Evolutionary conservation across 1,140 invertebrate genomes (phyloP).

Genomic region (Berghia stephanieae): DNA sequence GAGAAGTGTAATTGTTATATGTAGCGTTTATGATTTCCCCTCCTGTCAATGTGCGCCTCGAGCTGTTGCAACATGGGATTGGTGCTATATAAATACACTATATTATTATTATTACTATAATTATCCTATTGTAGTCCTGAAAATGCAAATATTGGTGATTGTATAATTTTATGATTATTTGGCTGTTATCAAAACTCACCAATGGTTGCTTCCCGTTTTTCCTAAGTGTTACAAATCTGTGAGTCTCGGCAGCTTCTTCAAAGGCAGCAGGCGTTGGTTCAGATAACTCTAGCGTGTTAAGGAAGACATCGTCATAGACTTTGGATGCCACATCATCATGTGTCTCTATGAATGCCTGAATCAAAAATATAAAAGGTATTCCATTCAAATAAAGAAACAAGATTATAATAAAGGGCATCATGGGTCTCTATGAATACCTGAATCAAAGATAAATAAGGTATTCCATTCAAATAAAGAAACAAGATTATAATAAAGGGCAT

Average conservation of each 20-base stretch:
- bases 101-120: too few species aligned
- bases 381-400: slow-evolving; percentile 15
- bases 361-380: too few species aligned
- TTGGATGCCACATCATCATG: slow-evolving; percentile 36
- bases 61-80: too few species aligned
- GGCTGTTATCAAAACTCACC: too few species aligned
- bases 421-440: slow-evolving; percentile 34
- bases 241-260: slow-evolving; percentile 31
- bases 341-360: slow-evolving; percentile 30
- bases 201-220: slow-evolving; percentile 39
- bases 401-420: slow-evolving; percentile 16
- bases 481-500: slow-evolving; percentile 7
- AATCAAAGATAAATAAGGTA: too few species aligned
- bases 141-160: too few species aligned
- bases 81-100: too few species aligned
- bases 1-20: too few species aligned
- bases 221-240: slow-evolving; percentile 37
- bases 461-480: slow-evolving; percentile 11
- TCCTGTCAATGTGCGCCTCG: too few species aligned
- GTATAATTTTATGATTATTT: too few species aligned
- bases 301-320: slow-evolving; percentile 15
- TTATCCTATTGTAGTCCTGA: too few species aligned
- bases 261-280: slow-evolving; percentile 33
- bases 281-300: slow-evolving; percentile 11
- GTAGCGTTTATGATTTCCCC: too few species aligned